Evolutionary conservation across 2,797 vertebrate species (phyloP).

Genomic region (Muscicapa striata): DNA sequence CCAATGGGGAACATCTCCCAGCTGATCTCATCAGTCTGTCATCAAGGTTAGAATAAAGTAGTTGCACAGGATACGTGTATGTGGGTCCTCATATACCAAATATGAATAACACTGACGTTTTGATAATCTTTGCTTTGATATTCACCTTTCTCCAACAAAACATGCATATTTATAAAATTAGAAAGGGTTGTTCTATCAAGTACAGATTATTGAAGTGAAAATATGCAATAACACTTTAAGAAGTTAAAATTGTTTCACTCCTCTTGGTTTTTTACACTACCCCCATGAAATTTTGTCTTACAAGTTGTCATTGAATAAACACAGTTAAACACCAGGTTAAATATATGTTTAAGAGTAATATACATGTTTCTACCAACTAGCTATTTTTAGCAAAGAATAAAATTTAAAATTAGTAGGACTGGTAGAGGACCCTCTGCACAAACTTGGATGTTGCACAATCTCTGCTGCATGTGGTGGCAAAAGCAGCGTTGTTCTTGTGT

Average conservation of each 20-base stretch:
- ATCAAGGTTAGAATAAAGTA: constrained; percentile 92
- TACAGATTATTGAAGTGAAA: neutral
- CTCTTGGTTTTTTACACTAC: neutral
- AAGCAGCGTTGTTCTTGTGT: constrained; percentile 52
- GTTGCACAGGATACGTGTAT: constrained; percentile 65
- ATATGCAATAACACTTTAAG: neutral
- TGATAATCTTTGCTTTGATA: constrained; percentile 4
- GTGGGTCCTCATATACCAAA: constrained; percentile 77
- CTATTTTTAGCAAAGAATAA: constrained; percentile 26
- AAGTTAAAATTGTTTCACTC: neutral
- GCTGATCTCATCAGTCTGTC: constrained; percentile 99
- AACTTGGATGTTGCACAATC: constrained; percentile 68
- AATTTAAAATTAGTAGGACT: constrained; percentile 35
- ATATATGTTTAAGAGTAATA: neutral
- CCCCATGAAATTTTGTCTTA: neutral
- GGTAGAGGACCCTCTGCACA: constrained; percentile 82
- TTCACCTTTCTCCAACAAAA: constrained; percentile 1
- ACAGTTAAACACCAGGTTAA: neutral
- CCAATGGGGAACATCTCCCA: constrained; percentile 99
- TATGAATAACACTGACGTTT: neutral
- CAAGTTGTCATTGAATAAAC: neutral
- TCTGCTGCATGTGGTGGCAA: constrained; percentile 80
- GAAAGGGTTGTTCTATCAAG: neutral
- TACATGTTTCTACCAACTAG: neutral
- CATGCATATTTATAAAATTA: neutral